phyloP scores from a whole-genome alignment of 2,797 vertebrate genomes.

The Pterois miles region DNA sequence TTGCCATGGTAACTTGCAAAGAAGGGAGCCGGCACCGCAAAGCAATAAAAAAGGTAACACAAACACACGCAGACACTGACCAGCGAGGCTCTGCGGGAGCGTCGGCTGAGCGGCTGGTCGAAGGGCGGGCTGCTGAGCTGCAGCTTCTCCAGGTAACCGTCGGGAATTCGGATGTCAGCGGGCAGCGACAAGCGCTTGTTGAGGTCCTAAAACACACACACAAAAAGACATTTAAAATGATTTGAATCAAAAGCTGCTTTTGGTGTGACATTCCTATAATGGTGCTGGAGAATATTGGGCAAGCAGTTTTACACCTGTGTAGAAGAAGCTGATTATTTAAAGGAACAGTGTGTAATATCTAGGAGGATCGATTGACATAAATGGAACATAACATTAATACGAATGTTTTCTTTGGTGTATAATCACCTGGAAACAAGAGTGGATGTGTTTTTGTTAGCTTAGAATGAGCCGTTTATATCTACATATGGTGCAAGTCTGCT shows the following conservation, averaged over 20 bases:
- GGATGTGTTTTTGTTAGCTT: no score
- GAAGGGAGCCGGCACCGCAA: slow-evolving; percentile 12
- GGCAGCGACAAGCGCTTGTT: slow-evolving; percentile 97
- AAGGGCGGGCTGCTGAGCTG: slow-evolving; percentile 96
- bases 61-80: slow-evolving; percentile 37
- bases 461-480: no score
- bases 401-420: no score
- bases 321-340: not conserved
- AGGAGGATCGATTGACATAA: no score
- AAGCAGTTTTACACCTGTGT: not conserved
- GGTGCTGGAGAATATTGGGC: not conserved
- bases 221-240: not conserved
- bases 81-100: slow-evolving; percentile 80
- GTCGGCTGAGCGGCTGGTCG: slow-evolving; percentile 93
- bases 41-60: slow-evolving; percentile 42
- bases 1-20: slow-evolving; percentile 64
- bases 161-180: slow-evolving; percentile 97
- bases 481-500: no score
- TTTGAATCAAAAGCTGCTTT: not conserved
- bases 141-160: slow-evolving; percentile 96
- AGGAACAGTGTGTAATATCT: not conserved
- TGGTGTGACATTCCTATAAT: not conserved
- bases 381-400: no score
- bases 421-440: no score
- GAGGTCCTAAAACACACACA: slow-evolving; percentile 84